Evolutionary conservation across 1,140 invertebrate species (phyloP), one percentile per base, ranked within the genome.

Genomic region (Cheumatopsyche charites): DNA sequence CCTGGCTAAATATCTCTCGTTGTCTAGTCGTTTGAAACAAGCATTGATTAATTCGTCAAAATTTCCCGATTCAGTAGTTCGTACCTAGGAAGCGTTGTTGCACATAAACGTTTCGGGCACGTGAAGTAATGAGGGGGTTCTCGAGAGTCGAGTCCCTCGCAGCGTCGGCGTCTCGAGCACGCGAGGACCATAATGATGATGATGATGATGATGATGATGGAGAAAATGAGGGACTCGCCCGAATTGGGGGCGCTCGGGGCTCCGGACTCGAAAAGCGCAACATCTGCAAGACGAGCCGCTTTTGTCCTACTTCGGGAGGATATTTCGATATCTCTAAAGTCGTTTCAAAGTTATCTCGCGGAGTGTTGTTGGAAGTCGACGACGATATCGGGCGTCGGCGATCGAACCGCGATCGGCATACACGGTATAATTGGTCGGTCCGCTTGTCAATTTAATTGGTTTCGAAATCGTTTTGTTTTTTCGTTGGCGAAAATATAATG

Each of bases 161-260:
- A 62, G 23, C 58, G 58, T n/a, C 9, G 25, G 58, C 23, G 58
- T 13, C 23, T 26, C 21, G 26, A 13, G 25, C 58, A 62, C 58
- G 58, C 58, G 23, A 62, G 26, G 58, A 62, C 21, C 23, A 62
- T 62, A 62, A 62, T 62, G 23, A 62, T 62, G 15, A 52, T 52
- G 47, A 52, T 52, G 15, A 52, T 52, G 47, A 36, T 36, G 47
- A 52, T 52, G 47, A 52, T 52, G 15, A 52, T 52, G 47, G 47
- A 36, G 58, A 62, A 62, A 62, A 62, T 62, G 23, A 62, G 23
- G 58, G 23, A 17, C 26, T 25, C 23, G 52, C 1, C 23, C n/a
- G 58, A 62, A 62, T 62, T 17, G 58, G 26, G 58, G 58, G 58
- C 58, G 23, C 26, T n/a, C 58, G 21, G 26, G 9, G 19, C 55